Evolutionary conservation across 2,888 invertebrate species (phyloP), one percentile per base, ranked within the genome.

Genomic region (Cantharis rufa): DNA sequence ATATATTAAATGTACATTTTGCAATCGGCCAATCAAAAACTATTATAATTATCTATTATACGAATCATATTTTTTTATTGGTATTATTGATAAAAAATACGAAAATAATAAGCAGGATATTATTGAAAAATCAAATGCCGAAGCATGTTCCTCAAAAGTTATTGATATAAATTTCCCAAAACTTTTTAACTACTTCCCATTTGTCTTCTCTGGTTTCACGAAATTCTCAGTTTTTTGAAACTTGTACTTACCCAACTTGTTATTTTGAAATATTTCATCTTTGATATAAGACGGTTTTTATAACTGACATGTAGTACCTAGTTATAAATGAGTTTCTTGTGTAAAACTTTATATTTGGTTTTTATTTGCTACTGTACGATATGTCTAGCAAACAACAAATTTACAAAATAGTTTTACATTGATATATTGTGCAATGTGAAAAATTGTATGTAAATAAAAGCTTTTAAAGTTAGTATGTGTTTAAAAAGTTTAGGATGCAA

Each of bases 131-230:
- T 32, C 32, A 13, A 32, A 32, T 32, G 32, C 32, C 13, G 4
- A 32, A 13, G 32, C 32, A 32, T 13, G 32, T 32, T n/a, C 5
- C 32, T 32, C 13, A 32, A 32, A 32, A n/a, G 32, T 32, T 32
- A 32, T 32, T 13, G 32, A 32, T n/a, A 32, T 13, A 80, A 81
- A 81, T 81, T 80, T 69, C 63, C 76, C 61, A 71, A 32, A 78
- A 71, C 77, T 76, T 76, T 75, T 75, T 75, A 79, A 77, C 78
- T 76, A 71, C 76, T 69, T 70, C 48, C 75, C 75, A 80, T 80
- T 79, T 79, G 76, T 80, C 78, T 79, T 81, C 72, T 75, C 78
- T 74, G 76, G 77, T 76, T 75, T 79, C 62, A 70, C 76, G 77
- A 78, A 79, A 75, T 77, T 78, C 70, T 76, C 74, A 72, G 74